phyloP scores from a whole-genome alignment of 92 coral and sea anemone genomes.

The Galaxea fascicularis region DNA sequence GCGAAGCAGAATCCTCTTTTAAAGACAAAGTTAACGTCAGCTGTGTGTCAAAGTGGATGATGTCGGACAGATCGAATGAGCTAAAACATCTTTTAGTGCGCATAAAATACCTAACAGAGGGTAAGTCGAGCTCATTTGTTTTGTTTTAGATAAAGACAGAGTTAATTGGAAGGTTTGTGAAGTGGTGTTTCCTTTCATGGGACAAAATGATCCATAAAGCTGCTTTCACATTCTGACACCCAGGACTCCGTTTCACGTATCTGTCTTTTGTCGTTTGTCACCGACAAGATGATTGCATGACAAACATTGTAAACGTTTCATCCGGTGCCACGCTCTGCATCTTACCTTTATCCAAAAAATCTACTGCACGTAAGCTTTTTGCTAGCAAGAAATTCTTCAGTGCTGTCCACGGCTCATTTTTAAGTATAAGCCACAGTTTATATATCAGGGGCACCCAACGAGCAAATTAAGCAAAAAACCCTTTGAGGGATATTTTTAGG shows the following conservation, averaged over 20 bases:
- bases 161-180: background rate
- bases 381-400: conserved; percentile 71
- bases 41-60: background rate
- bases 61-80: background rate
- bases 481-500: too few species aligned
- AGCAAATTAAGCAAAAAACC: too few species aligned
- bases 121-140: background rate
- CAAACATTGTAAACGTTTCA: conserved; percentile 53
- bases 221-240: too few species aligned
- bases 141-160: background rate
- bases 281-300: too few species aligned
- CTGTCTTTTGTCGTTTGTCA: too few species aligned
- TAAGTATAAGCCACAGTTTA: too few species aligned
- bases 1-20: background rate
- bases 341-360: conserved; percentile 78
- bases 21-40: background rate
- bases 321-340: conserved; percentile 52
- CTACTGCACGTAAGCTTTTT: conserved; percentile 76
- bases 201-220: background rate
- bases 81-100: background rate
- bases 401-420: conserved; percentile 56
- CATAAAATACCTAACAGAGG: background rate
- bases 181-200: background rate
- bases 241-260: too few species aligned
- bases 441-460: too few species aligned